phyloP scores from a whole-genome alignment of 35 echinoderm and acorn worm genomes.

The Ptychodera flava region DNA sequence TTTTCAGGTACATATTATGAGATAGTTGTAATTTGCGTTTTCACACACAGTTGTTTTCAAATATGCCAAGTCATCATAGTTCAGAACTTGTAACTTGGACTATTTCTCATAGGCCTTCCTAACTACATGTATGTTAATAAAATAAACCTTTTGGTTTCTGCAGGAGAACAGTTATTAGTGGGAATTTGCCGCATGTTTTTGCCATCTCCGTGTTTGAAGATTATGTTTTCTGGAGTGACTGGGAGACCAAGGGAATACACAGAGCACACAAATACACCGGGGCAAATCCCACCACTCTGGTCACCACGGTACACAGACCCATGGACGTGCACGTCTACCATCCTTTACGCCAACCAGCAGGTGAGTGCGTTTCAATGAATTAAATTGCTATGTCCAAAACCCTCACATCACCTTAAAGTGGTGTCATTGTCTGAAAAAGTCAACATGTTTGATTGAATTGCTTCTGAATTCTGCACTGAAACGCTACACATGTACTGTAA shows the following conservation, averaged over 20 bases:
- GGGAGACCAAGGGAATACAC: constrained; percentile 36
- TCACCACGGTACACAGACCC: constrained; percentile 19
- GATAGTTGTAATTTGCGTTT: no score
- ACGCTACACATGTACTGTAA: no score
- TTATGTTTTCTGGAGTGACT: constrained; percentile 75
- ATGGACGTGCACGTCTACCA: constrained; percentile 46
- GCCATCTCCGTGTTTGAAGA: constrained; percentile 80
- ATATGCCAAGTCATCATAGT: no score
- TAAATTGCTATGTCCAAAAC: background rate
- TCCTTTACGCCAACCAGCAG: constrained; percentile 27
- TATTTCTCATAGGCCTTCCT: no score
- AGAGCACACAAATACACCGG: constrained; percentile 33
- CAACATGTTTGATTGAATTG: no score
- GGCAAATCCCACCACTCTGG: background rate
- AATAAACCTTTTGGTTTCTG: background rate
- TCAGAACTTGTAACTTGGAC: no score
- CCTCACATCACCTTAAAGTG: background rate
- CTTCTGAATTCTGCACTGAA: no score
- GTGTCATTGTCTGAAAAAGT: no score
- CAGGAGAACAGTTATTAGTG: constrained; percentile 36
- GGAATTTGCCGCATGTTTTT: constrained; percentile 70
- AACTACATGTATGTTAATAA: no score
- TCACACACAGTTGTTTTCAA: no score
- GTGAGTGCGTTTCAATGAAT: background rate
- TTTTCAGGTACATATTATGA: no score